Base-by-base conservation (phyloP, 2,888 invertebrate genomes). In the Tipula vernalis region DNA sequence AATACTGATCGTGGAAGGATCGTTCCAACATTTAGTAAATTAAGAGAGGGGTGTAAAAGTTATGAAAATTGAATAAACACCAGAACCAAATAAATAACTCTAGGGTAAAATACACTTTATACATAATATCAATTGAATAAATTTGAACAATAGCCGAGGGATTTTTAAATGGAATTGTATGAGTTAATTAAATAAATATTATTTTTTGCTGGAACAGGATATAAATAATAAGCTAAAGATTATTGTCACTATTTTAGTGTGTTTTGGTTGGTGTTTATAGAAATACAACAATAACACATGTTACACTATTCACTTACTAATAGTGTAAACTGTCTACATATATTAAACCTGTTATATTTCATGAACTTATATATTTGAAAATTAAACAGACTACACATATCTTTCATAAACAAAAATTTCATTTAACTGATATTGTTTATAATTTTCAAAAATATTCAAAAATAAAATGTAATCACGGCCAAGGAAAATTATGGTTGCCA, bases 181-280 rank as follows among this genome's bases (percentile, higher is more conserved):
- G 71, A 71, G 71, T 71, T 71, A 71, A 71, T 71, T 71, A 71
- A 71, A 71, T 71, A 71, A 71, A 71, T 71, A 71, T 71, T 71
- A 18, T 71, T 71, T 71, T 71, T 71, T 51, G 15, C n/a, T 15
- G 51, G 28, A 28, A 28, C 28, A 28, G 28, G 28, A 28, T 28
- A 57, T 18, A 57, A 57, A 28, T 28, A 28, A 57, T 57, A 57
- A 57, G 71, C 71, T 10, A 12, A 12, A 28, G 71, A 71, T 28
- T 28, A 28, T 18, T 71, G 71, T 28, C 18, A 71, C 71, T 71
- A 18, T 10, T 71, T 0, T 71, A 71, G 71, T 71, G 18, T 71
- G n/a, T 28, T 28, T 71, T 18, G 18, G 71, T 71, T 2, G 3
- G n/a, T 51, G 51, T 28, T 28, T 28, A 28, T 28, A 28, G 51